Base-by-base conservation (phyloP, 2,797 vertebrate species). In the Oreochromis grahami region DNA sequence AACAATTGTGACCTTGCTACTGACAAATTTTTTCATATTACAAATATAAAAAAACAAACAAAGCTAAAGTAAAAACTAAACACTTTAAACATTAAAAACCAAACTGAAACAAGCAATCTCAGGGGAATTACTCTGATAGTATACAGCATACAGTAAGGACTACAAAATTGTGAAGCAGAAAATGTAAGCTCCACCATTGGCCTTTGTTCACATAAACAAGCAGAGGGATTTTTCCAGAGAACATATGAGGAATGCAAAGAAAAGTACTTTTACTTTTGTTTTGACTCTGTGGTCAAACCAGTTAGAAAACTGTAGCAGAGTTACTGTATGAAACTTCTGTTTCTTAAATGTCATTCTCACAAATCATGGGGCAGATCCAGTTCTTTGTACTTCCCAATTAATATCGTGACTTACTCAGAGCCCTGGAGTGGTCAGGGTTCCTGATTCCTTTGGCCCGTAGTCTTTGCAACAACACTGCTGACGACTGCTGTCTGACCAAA, bases 391-490 rank as follows among this genome's bases (percentile, higher is more conserved):
- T 72, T 34, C 36, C 6, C 9, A 60, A 84, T 65, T 70, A 11
- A 70, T 53, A 52, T 19, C 1, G 17, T 8, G 21, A 96, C 98
- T 80, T 97, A 99, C 98, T 99, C 85, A 99, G 96, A 29, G 98
- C 99, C 97, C 98, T 96, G 78, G 99, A 99, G 96, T 99, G 99
- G 94, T 99, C 98, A 4, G 98, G 98, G 93, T 99, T 99, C 93
- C 99, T 96, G 86, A 99, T 99, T 82, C 99, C 99, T 97, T 99
- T 99, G 68, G 97, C 97, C 90, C 98, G 97, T 95, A 99, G 97
- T 94, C 98, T 97, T 97, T 99, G 98, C 92, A 99, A 95, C 93
- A 99, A 95, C 88, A 99, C 97, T 15, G 98, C 96, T 72, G 98
- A 99, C 5, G 98, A 98, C 94, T 99, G 97, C 94, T 99, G 98